Conservation (phyloP, 1,140 invertebrate genomes). For the Hetaerina americana region DNA sequence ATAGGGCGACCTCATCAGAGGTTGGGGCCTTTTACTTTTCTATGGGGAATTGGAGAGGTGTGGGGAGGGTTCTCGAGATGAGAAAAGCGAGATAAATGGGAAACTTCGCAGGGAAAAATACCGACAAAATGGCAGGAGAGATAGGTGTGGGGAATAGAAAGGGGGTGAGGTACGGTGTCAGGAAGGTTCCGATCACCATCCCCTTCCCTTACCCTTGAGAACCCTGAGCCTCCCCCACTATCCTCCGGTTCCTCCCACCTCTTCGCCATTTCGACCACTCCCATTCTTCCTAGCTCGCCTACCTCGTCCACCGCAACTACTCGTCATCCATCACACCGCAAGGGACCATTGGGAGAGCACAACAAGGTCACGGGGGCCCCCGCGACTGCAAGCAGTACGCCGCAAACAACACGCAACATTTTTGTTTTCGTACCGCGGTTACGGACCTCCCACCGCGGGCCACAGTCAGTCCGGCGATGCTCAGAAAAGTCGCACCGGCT, state of each 20-base stretch:
- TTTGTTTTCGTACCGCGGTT: background rate
- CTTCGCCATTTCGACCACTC: background rate
- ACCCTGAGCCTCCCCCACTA: no score
- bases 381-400: background rate
- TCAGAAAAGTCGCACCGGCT: background rate
- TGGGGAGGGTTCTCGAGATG: background rate
- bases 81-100: background rate
- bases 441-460: background rate
- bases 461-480: background rate
- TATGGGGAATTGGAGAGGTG: no score
- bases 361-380: background rate
- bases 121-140: background rate
- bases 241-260: background rate
- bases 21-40: background rate
- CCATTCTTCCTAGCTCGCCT: background rate
- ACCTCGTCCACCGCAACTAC: background rate
- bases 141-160: no score
- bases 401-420: background rate
- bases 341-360: background rate
- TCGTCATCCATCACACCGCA: background rate
- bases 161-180: no score
- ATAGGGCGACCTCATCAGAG: background rate
- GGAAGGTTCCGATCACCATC: no score
- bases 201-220: no score
- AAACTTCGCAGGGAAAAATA: background rate